A percentile compares a stretch with the other conserved stretches of the same genome.
Conservation (phyloP, 2,888 invertebrate genomes). For the Eupithecia centaureata region DNA sequence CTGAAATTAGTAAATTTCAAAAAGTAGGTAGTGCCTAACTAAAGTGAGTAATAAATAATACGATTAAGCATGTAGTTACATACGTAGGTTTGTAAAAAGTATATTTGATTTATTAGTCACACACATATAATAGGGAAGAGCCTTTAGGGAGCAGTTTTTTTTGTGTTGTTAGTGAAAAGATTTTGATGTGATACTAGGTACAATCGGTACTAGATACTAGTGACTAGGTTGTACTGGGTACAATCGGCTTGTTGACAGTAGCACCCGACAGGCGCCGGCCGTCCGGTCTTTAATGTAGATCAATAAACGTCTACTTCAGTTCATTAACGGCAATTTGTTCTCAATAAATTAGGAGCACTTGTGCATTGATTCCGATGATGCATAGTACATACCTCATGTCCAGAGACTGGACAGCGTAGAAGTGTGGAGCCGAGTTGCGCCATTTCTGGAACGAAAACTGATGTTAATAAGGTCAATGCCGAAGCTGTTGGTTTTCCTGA, state of each 20-base stretch:
- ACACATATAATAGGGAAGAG: no score
- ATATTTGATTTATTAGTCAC: not conserved
- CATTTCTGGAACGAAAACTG: conserved; percentile 72
- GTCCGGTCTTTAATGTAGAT: conserved; percentile 66
- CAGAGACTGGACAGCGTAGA: conserved; percentile 75
- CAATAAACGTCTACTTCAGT: conserved; percentile 68
- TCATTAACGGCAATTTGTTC: conserved; percentile 72
- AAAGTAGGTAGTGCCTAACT: not conserved
- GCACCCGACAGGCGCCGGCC: conserved; percentile 64
- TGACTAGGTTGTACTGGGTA: no score
- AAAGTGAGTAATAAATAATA: not conserved
- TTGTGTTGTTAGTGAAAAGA: not conserved
- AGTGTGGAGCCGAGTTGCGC: conserved; percentile 77
- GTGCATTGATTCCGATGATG: conserved; percentile 50
- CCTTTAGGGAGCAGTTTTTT: no score
- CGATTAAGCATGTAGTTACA: not conserved
- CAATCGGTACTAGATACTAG: no score
- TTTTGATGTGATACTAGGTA: conserved; percentile 6
- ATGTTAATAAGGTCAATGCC: conserved; percentile 27
- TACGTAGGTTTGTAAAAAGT: not conserved
- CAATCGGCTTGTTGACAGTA: conserved; percentile 56
- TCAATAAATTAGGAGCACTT: conserved; percentile 53
- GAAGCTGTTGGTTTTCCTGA: conserved; percentile 7
- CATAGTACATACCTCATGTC: conserved; percentile 78
- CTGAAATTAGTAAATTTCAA: not conserved